Percentiles rank a stretch among this genome's conserved stretches.
Evolutionary conservation across 2,797 vertebrate genomes (phyloP).

Genomic region (Sebastes aleutianus): DNA sequence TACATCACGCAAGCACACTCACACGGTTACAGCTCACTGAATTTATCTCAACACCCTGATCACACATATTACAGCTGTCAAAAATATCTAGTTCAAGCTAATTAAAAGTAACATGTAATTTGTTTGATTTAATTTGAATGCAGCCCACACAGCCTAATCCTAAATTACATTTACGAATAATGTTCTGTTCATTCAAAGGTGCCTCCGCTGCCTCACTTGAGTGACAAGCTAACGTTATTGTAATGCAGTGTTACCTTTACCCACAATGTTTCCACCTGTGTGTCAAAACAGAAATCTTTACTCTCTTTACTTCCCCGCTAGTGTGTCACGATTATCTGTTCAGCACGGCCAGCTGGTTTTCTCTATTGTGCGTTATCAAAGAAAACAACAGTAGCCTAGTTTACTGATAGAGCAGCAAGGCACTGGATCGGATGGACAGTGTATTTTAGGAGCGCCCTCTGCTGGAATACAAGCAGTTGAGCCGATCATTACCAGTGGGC

Average conservation of each 20-base stretch:
- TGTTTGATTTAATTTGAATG: not conserved
- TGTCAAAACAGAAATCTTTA: not conserved
- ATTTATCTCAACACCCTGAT: not conserved
- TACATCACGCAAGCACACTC: conserved; percentile 1
- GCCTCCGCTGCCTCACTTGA: not conserved
- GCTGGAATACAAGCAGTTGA: not conserved
- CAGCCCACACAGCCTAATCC: not conserved
- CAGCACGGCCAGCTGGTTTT: not conserved
- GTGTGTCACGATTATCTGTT: not conserved
- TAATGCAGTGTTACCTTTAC: not conserved
- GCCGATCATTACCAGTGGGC: not conserved
- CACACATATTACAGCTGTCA: not conserved
- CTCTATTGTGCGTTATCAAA: not conserved
- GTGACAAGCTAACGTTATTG: not conserved
- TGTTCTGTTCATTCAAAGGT: not conserved
- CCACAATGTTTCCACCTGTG: not conserved
- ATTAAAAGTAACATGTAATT: conserved; percentile 15
- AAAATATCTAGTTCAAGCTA: not conserved
- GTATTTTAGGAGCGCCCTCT: not conserved
- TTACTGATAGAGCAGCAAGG: not conserved
- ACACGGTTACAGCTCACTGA: not conserved
- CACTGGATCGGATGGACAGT: not conserved
- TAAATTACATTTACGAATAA: conserved; percentile 2
- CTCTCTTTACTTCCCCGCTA: not conserved
- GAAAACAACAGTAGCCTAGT: not conserved